These are phyloP conservation scores for Peromyscus nudipes DNA, from an alignment of 2,797 vertebrate species.

Conservation along the genomic window DNA sequence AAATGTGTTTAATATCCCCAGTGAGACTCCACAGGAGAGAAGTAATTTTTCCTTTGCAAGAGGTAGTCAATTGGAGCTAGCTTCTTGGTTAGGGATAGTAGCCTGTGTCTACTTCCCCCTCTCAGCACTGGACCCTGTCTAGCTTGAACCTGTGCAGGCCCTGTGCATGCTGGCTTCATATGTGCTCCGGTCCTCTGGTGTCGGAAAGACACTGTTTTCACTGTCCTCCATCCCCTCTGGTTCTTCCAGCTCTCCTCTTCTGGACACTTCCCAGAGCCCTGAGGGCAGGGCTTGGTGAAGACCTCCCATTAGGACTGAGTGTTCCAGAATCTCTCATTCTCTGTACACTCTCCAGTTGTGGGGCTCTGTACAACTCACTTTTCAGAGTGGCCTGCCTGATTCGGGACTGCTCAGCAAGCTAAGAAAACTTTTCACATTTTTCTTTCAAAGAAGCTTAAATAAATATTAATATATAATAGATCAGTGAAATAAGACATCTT, in stretches of 20 bases:
- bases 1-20: background rate
- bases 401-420: constrained; percentile 49
- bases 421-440: constrained; percentile 2
- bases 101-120: background rate
- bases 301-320: background rate
- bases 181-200: background rate
- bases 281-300: background rate
- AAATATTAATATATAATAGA: constrained; percentile 64
- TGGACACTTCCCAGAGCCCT: background rate
- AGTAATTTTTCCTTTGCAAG: background rate
- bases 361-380: background rate
- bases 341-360: background rate
- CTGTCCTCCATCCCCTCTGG: background rate
- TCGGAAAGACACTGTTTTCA: background rate
- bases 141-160: background rate
- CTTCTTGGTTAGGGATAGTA: background rate
- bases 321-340: background rate
- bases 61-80: background rate
- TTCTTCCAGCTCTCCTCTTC: background rate
- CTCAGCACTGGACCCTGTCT: background rate
- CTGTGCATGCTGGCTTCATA: background rate
- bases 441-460: constrained; percentile 59
- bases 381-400: constrained; percentile 8
- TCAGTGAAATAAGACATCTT: constrained; percentile 52
- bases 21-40: background rate